Evolutionary conservation across 2,797 vertebrate genomes (phyloP).

Genomic region (Eulemur coronatus): DNA sequence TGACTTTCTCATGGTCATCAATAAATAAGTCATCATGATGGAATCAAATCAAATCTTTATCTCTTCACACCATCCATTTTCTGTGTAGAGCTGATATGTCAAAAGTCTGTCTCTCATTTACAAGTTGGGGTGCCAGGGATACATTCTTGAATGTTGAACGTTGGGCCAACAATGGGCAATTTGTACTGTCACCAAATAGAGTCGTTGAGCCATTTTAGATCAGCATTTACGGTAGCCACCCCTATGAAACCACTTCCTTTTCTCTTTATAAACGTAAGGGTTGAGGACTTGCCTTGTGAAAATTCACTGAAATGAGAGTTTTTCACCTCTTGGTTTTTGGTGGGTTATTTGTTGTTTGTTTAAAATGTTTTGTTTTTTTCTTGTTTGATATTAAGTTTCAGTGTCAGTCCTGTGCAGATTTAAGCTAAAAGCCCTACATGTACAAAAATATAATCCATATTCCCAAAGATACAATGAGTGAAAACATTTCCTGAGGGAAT

Average conservation of each 20-base stretch:
- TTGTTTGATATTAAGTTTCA: not conserved
- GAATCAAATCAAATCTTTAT: not conserved
- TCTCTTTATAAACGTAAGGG: not conserved
- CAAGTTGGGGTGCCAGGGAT: not conserved
- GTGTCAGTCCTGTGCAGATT: not conserved
- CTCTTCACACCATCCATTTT: not conserved
- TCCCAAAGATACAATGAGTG: not conserved
- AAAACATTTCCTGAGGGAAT: not conserved
- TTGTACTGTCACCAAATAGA: not conserved
- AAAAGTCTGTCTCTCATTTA: not conserved
- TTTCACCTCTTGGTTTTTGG: not conserved
- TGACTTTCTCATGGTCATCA: not conserved
- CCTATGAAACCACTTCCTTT: not conserved
- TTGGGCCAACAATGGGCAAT: not conserved
- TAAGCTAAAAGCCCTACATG: not conserved
- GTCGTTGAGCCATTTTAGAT: not conserved
- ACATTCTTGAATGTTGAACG: not conserved
- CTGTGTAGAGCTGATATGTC: not conserved
- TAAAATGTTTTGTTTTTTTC: not conserved
- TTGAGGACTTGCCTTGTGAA: not conserved
- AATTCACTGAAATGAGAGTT: not conserved
- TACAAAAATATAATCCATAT: not conserved
- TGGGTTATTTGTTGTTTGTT: not conserved
- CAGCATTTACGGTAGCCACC: not conserved
- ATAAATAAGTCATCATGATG: not conserved